Evolutionary conservation across 2,797 vertebrate genomes (phyloP), one percentile per base, ranked within the genome.

Genomic region (Syndactyla subalaris): DNA sequence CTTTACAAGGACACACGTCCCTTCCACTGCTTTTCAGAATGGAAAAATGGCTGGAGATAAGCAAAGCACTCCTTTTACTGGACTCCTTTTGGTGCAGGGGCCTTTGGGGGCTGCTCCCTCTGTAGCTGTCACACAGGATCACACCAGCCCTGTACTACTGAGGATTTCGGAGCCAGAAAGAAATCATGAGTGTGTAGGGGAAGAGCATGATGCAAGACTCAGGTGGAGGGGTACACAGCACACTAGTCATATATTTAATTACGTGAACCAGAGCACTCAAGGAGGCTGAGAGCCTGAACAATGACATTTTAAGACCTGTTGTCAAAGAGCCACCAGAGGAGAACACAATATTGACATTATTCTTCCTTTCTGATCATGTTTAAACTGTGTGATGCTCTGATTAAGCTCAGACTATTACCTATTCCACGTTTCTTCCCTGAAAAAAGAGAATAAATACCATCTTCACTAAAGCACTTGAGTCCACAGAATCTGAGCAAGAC

Each of bases 51-150:
- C 29, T 58, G 29, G 45, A 84, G 34, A 12, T 14, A 67, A 71
- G 38, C 5, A 75, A 72, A 58, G 7, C 3, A 10, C 27, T 46
- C 32, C 10, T 73, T 61, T 73, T 58, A 6, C 3, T 55, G 7
- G 55, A 23, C 4, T 65, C 14, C 11, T 57, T 77, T 57, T 23
- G 57, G 32, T 26, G 14, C 55, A 68, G 41, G 38, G 21, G 19
- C 14, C 7, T 6, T 12, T 17, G 9, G 38, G 46, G 74, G 12
- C 36, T 39, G 9, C 15, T 85, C 22, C 23, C 11, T 27, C 7
- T 2, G 0, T 23, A 68, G 39, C 32, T 51, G n/a, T 59, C n/a
- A 26, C 20, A 75, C 10, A 39, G 0, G 0, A 10, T 30, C 38
- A 52, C 10, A 62, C 3, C 34, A 4, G 24, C 7, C 18, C 27